phyloP scores from a whole-genome alignment of 2,888 invertebrate species.

The Xanthorhoe spadicearia region DNA sequence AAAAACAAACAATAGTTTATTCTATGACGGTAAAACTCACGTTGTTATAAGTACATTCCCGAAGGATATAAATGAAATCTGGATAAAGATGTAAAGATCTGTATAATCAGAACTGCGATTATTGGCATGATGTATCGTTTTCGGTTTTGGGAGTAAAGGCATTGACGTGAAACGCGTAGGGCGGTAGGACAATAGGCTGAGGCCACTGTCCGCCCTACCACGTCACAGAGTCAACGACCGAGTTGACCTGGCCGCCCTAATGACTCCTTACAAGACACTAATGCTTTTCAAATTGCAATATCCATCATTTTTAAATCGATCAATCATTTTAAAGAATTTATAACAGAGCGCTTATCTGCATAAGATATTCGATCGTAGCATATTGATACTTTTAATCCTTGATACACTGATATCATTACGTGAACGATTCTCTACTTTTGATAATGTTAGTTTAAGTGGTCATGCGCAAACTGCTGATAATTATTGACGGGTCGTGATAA shows the following conservation, averaged over 20 bases:
- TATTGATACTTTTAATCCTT: neutral
- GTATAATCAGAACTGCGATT: too few relatives aligned
- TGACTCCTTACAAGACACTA: slow-evolving; percentile 16
- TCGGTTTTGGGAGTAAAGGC: too few relatives aligned
- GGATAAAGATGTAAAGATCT: too few relatives aligned
- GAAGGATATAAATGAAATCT: slow-evolving; percentile 2
- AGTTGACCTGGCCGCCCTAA: slow-evolving; percentile 19
- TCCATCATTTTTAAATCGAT: slow-evolving; percentile 6
- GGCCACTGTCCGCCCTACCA: slow-evolving; percentile 9
- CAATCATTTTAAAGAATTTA: slow-evolving; percentile 7
- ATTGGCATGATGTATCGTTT: too few relatives aligned
- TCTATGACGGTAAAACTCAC: neutral
- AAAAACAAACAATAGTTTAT: neutral
- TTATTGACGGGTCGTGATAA: neutral
- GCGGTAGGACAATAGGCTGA: slow-evolving; percentile 14
- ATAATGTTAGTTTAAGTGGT: neutral
- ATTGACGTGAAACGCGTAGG: slow-evolving; percentile 6
- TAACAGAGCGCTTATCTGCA: neutral
- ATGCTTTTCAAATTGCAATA: slow-evolving; percentile 19
- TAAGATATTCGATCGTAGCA: neutral
- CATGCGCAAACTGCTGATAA: neutral
- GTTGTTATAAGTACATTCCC: slow-evolving; percentile 2
- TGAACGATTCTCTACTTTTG: neutral
- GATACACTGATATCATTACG: neutral
- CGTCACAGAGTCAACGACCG: slow-evolving; percentile 30